Conservation (phyloP, 2,113 vertebrate species). For the Rattus rattus region DNA sequence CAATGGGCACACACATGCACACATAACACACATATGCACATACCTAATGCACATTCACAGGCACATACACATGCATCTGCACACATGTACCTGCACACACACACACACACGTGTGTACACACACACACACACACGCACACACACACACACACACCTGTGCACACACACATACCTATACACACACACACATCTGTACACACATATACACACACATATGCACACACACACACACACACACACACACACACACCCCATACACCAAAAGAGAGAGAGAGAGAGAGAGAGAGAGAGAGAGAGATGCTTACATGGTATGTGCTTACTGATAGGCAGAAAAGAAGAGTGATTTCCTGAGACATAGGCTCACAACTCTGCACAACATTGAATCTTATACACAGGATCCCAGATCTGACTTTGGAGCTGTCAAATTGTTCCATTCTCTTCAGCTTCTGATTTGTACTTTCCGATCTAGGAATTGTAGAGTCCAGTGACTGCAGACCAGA, state of each 20-base stretch:
- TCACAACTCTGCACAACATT: not conserved
- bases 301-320: not conserved
- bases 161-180: no score
- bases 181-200: no score
- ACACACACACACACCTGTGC: no score
- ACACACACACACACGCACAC: not conserved
- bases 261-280: no score
- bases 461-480: not conserved
- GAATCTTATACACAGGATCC: not conserved
- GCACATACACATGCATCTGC: not conserved
- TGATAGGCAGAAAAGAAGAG: not conserved
- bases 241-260: no score
- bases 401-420: not conserved
- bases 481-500: not conserved
- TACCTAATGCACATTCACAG: not conserved
- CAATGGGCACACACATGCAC: not conserved
- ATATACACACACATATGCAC: no score
- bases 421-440: not conserved
- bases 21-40: not conserved
- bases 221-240: no score
- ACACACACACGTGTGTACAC: not conserved
- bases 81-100: not conserved
- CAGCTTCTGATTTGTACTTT: accelerated
- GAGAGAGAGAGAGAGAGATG: no score
- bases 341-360: not conserved